A percentile compares a stretch with the other conserved stretches of the same genome.
Conservation (phyloP, 2,888 invertebrate genomes). For the Laothoe populi region DNA sequence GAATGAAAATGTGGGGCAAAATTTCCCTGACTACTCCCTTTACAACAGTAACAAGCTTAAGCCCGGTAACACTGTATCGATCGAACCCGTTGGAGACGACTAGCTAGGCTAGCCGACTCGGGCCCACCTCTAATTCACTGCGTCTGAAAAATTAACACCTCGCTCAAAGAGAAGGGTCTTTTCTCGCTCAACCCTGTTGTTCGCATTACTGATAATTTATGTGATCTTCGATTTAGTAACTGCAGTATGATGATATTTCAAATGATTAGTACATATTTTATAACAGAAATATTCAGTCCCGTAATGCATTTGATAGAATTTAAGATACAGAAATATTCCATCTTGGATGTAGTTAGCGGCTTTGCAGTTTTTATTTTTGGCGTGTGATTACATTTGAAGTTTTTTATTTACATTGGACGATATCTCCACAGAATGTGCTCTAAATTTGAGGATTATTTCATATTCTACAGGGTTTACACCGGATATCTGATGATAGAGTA, state of each 20-base stretch:
- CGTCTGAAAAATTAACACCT: slow-evolving; percentile 56
- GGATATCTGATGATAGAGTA: too few species aligned
- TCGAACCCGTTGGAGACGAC: slow-evolving; percentile 31
- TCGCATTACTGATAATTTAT: slow-evolving; percentile 35
- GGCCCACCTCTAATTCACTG: slow-evolving; percentile 49
- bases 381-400: too few species aligned
- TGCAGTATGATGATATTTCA: not conserved
- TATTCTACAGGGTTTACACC: too few species aligned
- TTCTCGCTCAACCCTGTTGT: slow-evolving; percentile 45
- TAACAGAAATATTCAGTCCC: not conserved
- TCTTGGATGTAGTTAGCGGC: too few species aligned
- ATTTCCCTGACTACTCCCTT: slow-evolving; percentile 12
- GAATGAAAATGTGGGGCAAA: not conserved
- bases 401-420: too few species aligned
- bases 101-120: slow-evolving; percentile 34
- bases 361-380: too few species aligned
- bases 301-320: not conserved
- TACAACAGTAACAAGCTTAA: slow-evolving; percentile 30
- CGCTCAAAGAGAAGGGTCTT: slow-evolving; percentile 39
- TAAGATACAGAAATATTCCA: not conserved
- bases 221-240: not conserved
- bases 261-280: not conserved
- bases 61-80: slow-evolving; percentile 43
- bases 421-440: too few species aligned
- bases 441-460: too few species aligned